phyloP scores from a whole-genome alignment of 2,797 vertebrate species.

The Myripristis murdjan region DNA sequence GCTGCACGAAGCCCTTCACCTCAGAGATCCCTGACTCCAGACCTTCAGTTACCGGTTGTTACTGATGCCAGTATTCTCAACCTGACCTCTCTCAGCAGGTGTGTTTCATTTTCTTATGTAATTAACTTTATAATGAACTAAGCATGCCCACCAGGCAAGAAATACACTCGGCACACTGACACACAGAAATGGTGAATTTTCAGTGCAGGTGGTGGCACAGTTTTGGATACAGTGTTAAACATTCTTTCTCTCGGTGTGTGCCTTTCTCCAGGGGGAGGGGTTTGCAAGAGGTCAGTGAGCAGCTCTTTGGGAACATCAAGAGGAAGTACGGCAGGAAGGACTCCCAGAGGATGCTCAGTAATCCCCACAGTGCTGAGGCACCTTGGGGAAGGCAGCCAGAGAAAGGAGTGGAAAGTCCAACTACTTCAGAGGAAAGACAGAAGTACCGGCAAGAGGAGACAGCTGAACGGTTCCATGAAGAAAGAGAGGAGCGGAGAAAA shows the following conservation, averaged over 20 bases:
- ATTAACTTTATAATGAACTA: constrained; percentile 23
- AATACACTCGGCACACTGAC: background rate
- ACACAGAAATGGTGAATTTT: background rate
- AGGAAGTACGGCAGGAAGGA: constrained; percentile 96
- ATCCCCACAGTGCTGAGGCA: constrained; percentile 85
- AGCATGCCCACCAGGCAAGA: background rate
- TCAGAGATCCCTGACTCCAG: constrained; percentile 80
- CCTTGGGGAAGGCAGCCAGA: constrained; percentile 91
- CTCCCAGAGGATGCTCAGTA: constrained; percentile 84
- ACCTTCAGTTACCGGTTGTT: constrained; percentile 82
- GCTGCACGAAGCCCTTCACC: constrained; percentile 78
- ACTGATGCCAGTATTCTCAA: constrained; percentile 85
- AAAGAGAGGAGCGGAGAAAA: constrained; percentile 79
- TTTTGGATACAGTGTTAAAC: constrained; percentile 22
- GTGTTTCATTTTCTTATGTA: constrained; percentile 15
- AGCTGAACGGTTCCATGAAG: constrained; percentile 70
- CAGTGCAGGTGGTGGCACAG: background rate
- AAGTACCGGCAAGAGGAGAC: constrained; percentile 78
- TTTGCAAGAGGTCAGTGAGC: constrained; percentile 89
- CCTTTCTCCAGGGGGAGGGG: constrained; percentile 86
- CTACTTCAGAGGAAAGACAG: constrained; percentile 88
- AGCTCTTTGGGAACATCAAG: constrained; percentile 89
- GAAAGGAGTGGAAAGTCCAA: constrained; percentile 88
- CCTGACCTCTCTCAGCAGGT: constrained; percentile 84
- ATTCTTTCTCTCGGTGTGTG: constrained; percentile 48